These are phyloP conservation scores for Trachelus troglodyta DNA, from an alignment of 2,888 invertebrate species.

Conservation along the genomic window DNA sequence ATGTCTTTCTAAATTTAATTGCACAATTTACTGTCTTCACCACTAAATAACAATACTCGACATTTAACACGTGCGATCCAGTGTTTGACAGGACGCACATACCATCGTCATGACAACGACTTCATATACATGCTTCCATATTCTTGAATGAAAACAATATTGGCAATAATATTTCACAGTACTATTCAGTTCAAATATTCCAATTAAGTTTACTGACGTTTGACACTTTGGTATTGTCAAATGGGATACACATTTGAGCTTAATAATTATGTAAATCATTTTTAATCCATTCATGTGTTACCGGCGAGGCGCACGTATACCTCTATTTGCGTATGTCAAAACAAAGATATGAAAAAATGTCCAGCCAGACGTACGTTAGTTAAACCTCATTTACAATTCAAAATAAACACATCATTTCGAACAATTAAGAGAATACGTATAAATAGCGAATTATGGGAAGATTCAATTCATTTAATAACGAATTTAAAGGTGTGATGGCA, in stretches of 20 bases:
- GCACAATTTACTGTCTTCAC: neutral
- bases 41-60: neutral
- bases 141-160: neutral
- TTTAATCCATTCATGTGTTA: constrained; percentile 1
- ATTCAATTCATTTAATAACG: neutral
- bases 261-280: constrained; percentile 11
- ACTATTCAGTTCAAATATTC: neutral
- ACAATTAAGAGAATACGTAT: neutral
- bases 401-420: neutral
- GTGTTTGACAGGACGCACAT: constrained; percentile 33
- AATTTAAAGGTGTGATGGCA: neutral
- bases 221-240: constrained; percentile 1
- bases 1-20: neutral
- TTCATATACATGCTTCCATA: neutral
- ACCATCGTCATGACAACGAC: constrained; percentile 33
- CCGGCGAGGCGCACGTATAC: neutral
- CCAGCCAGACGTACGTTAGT: neutral
- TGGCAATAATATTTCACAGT: neutral
- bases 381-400: neutral
- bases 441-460: neutral
- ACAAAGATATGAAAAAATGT: neutral
- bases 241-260: constrained; percentile 12
- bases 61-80: constrained; percentile 15
- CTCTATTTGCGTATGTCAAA: neutral
- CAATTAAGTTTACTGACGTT: neutral